phyloP scores from a whole-genome alignment of 2,797 vertebrate genomes.

The Chloroceryle inda region DNA sequence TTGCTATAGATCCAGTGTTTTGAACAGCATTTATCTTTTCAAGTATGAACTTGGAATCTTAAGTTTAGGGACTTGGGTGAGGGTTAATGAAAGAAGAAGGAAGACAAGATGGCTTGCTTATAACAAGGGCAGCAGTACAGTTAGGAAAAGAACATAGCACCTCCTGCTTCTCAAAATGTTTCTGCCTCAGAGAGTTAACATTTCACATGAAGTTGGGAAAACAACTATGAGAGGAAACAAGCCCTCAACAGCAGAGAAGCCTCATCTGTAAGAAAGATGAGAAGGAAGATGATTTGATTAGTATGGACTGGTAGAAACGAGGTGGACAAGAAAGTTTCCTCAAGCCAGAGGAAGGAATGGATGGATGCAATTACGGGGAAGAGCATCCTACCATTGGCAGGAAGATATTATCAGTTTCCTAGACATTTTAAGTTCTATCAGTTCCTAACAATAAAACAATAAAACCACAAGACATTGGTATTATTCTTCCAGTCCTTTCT shows the following conservation, averaged over 20 bases:
- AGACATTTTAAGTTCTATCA: background rate
- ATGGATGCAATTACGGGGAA: background rate
- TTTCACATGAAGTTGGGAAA: background rate
- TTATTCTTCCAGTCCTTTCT: background rate
- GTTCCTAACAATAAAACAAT: background rate
- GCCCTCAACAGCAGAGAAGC: background rate
- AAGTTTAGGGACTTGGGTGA: background rate
- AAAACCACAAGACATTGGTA: background rate
- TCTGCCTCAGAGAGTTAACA: background rate
- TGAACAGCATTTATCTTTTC: background rate
- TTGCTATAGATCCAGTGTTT: background rate
- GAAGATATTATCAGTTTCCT: background rate
- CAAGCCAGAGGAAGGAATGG: background rate
- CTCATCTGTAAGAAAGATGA: background rate
- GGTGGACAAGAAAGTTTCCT: background rate
- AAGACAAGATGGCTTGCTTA: background rate
- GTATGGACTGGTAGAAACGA: background rate
- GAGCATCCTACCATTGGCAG: background rate
- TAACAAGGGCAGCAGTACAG: background rate
- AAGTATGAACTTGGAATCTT: background rate
- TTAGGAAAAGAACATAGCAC: background rate
- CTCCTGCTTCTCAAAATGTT: background rate
- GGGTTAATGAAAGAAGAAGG: background rate
- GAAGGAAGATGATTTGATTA: background rate
- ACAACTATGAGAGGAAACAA: background rate